Conservation (phyloP, 37 sponge, comb jelly and placozoan genomes). For the Dysidea cf. avara region DNA sequence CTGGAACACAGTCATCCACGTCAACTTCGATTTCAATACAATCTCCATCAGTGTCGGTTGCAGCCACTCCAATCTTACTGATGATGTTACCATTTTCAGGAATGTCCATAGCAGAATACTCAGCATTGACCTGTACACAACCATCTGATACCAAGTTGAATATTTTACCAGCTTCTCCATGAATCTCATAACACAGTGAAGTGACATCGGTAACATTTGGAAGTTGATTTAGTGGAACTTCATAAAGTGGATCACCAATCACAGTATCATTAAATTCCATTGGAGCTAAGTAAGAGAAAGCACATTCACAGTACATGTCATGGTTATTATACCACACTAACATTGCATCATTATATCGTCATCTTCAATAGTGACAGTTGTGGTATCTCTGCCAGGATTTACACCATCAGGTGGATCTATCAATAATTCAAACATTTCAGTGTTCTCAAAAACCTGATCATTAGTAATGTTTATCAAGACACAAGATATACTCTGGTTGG, state of each 20-base stretch:
- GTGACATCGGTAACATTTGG: background rate
- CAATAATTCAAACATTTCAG: conserved; percentile 6
- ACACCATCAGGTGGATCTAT: background rate
- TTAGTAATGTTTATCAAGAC: background rate
- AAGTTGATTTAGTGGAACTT: conserved; percentile 2
- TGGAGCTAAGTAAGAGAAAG: no score
- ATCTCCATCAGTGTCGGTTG: conserved; percentile 11
- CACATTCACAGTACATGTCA: no score
- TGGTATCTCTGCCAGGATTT: background rate
- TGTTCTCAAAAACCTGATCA: conserved; percentile 30
- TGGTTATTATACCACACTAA: background rate
- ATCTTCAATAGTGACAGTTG: conserved; percentile 19
- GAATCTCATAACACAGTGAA: conserved; percentile 54
- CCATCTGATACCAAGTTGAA: conserved; percentile 49
- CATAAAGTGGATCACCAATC: conserved; percentile 29
- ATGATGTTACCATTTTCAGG: conserved; percentile 32
- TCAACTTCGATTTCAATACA: conserved; percentile 39
- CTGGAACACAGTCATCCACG: conserved; percentile 22
- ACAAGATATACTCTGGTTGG: background rate
- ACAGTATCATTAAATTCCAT: no score
- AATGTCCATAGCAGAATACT: conserved; percentile 15
- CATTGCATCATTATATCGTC: background rate
- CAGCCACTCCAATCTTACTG: conserved; percentile 10
- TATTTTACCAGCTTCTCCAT: conserved; percentile 13
- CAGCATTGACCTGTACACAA: conserved; percentile 42